Evolutionary conservation across 1,140 invertebrate species (phyloP).

Genomic region (Caenorhabditis inopinata): DNA sequence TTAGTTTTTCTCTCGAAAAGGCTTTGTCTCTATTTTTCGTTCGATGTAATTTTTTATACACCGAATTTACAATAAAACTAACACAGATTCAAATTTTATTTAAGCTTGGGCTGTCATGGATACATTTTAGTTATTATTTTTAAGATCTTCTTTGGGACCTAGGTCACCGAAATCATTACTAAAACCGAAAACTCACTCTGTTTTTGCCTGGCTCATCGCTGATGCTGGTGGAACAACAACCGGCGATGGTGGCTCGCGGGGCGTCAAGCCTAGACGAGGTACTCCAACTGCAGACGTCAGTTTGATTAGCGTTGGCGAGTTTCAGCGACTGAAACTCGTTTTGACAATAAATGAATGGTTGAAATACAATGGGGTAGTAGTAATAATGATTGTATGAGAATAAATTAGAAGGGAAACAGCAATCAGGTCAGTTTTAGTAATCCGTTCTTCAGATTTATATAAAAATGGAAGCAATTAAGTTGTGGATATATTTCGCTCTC

Average conservation of each 20-base stretch:
- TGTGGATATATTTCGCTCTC: slow-evolving; percentile 2
- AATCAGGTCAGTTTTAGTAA: not conserved
- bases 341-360: not conserved
- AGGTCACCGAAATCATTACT: too few species aligned
- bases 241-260: slow-evolving; percentile 18
- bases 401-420: not conserved
- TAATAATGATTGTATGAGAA: not conserved
- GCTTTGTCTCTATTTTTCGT: too few species aligned
- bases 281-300: slow-evolving; percentile 24
- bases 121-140: too few species aligned
- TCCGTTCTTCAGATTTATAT: not conserved
- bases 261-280: slow-evolving; percentile 24
- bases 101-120: too few species aligned
- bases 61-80: too few species aligned
- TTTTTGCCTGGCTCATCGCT: slow-evolving; percentile 22
- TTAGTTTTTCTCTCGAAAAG: too few species aligned
- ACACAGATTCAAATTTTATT: too few species aligned
- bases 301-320: slow-evolving; percentile 11
- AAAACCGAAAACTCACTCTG: not conserved
- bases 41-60: too few species aligned
- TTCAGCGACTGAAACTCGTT: slow-evolving; percentile 33
- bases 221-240: not conserved
- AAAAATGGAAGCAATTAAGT: not conserved
- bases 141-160: too few species aligned
- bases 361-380: not conserved